Conservation (phyloP, 2,797 vertebrate genomes). For the Thalassophryne amazonica region DNA sequence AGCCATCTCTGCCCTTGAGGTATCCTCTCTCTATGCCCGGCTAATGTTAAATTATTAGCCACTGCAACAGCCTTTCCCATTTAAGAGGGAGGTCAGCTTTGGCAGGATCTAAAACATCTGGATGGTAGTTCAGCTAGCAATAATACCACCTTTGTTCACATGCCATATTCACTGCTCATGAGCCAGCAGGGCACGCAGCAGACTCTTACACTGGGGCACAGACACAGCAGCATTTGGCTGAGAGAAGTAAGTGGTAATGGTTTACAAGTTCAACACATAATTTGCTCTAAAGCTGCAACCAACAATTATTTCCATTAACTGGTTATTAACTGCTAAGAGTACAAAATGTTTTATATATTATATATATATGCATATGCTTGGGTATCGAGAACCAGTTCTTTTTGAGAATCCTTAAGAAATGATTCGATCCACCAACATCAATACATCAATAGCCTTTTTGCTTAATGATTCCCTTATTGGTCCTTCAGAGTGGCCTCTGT, state of each 20-base stretch:
- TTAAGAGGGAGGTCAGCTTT: constrained; percentile 66
- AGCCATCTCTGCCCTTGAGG: constrained; percentile 35
- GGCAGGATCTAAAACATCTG: constrained; percentile 81
- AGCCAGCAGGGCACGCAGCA: constrained; percentile 37
- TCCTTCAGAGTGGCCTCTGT: no score
- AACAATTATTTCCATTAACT: no score
- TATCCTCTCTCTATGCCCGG: constrained; percentile 35
- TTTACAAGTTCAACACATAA: constrained; percentile 50
- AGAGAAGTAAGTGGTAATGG: constrained; percentile 39
- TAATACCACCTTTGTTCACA: constrained; percentile 75
- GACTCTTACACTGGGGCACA: constrained; percentile 58
- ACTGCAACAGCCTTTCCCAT: constrained; percentile 42
- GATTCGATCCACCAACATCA: no score
- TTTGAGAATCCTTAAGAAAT: no score
- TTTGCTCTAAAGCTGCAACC: no score
- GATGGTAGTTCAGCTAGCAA: constrained; percentile 79
- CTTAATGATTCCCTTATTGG: no score
- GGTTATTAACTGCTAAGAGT: no score
- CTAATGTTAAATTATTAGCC: constrained; percentile 73
- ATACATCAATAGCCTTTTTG: no score
- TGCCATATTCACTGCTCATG: constrained; percentile 72
- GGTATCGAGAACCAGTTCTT: no score
- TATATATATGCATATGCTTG: no score
- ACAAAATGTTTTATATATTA: no score
- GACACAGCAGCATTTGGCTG: constrained; percentile 50